Evolutionary conservation across 2,797 vertebrate species (phyloP), one percentile per base, ranked within the genome.

Genomic region (Poeciliopsis gracilis): DNA sequence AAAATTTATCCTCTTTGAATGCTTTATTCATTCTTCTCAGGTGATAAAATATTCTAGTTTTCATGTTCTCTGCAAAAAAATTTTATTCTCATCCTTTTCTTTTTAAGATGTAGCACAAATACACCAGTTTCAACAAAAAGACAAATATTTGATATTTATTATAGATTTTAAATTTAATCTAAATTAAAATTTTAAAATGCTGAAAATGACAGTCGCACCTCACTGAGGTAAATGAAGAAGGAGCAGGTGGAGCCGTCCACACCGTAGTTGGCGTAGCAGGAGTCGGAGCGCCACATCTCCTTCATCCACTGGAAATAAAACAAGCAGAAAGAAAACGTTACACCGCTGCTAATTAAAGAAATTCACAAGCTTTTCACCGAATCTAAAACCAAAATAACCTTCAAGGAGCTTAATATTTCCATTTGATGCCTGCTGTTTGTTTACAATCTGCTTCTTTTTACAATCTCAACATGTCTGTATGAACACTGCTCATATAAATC

Each of bases 201-300:
- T 28, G 23, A 4, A 70, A 70, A n/a, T 12, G 7, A 75, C 38
- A 38, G 9, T 13, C 97, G 96, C 82, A 99, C 98, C 97, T 99
- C 98, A 85, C 98, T 99, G 93, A 99, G 98, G 96, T 99, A 99
- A 96, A 99, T 99, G 95, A 98, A 98, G 92, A 97, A 99, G 80
- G 98, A 99, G 93, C 98, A 99, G 0, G 95, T 96, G 89, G 97
- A 97, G n/a, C 98, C 98, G 28, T 99, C 98, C 75, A 99, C 98
- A n/a, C 98, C 98, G 0, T 99, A 99, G 87, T 94, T 98, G 43
- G 92, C 88, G 0, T 99, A 99, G 94, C 98, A 99, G 86, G 96
- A 93, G 91, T 99, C 98, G 0, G 98, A 98, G 61, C 96, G 96
- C 98, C 98, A 99, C 98, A 99, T 99, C 84, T 99, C 98, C 94